Percentiles rank a stretch among this genome's conserved stretches.
phyloP scores from a whole-genome alignment of 1,140 invertebrate genomes.

The Theocolax elegans region DNA sequence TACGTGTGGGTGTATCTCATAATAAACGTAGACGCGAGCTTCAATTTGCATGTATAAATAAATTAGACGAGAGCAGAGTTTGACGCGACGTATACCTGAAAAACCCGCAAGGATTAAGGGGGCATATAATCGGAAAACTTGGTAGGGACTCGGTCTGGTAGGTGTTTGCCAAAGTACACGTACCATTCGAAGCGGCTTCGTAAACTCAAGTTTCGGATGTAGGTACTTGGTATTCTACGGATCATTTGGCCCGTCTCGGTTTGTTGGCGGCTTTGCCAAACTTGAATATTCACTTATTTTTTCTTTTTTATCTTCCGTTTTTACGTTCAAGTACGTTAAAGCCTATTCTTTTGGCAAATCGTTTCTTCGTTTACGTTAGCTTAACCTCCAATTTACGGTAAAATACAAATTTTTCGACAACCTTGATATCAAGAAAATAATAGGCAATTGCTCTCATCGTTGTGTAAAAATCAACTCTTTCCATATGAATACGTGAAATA shows the following conservation, averaged over 20 bases:
- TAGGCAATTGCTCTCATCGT: too few relatives aligned
- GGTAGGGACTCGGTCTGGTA: too few relatives aligned
- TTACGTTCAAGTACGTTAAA: constrained; percentile 13
- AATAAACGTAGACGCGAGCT: constrained; percentile 1
- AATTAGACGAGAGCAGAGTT: background rate
- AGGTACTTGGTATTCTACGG: too few relatives aligned
- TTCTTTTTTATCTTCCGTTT: too few relatives aligned
- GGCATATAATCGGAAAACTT: background rate
- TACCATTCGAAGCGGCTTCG: too few relatives aligned
- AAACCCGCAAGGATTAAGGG: background rate
- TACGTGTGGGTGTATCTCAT: too few relatives aligned
- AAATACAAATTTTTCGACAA: too few relatives aligned
- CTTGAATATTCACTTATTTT: constrained; percentile 35
- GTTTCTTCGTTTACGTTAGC: constrained; percentile 18
- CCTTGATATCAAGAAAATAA: too few relatives aligned
- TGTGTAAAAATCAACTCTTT: too few relatives aligned
- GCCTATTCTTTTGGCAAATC: constrained; percentile 23
- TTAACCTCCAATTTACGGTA: too few relatives aligned
- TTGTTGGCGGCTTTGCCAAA: background rate
- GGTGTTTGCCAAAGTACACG: too few relatives aligned
- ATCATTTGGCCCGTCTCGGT: constrained; percentile 8
- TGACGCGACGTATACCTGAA: background rate
- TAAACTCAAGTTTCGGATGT: background rate
- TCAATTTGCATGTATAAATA: constrained; percentile 20
- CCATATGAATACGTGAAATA: too few relatives aligned